Conservation (phyloP, 2,797 vertebrate species). For the Gymnoscopelus microlampas region DNA sequence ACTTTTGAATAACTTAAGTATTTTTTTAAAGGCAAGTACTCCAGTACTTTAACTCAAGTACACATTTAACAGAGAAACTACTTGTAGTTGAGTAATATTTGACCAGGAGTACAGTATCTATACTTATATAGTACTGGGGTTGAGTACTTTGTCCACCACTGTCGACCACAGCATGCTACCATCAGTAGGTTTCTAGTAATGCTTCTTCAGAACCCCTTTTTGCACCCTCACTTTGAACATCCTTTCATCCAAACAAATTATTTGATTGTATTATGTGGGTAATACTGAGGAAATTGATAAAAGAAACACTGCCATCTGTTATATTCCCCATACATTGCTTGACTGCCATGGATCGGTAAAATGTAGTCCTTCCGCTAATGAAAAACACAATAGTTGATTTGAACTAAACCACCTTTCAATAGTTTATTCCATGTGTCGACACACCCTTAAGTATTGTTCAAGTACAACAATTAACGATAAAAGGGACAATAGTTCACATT, state of each 20-base stretch:
- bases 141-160: too few species aligned
- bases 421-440: constrained; percentile 82
- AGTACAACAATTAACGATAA: constrained; percentile 85
- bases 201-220: constrained; percentile 8
- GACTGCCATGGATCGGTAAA: constrained; percentile 51
- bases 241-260: constrained; percentile 31
- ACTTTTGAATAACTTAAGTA: too few species aligned
- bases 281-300: constrained; percentile 69
- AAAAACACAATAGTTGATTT: constrained; percentile 73
- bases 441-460: constrained; percentile 83
- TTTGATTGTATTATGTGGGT: constrained; percentile 52
- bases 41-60: too few species aligned
- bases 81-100: too few species aligned
- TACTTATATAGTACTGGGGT: too few species aligned
- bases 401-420: constrained; percentile 74
- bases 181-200: constrained; percentile 46
- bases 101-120: too few species aligned
- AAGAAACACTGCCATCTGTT: constrained; percentile 61
- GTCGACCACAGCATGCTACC: too few species aligned
- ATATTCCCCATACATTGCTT: constrained; percentile 43
- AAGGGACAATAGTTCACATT: constrained; percentile 85
- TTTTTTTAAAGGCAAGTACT: too few species aligned
- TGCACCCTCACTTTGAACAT: constrained; percentile 48
- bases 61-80: too few species aligned
- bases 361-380: constrained; percentile 55